Evolutionary conservation across 1,140 invertebrate species (phyloP), one percentile per base, ranked within the genome.

Genomic region (Neotoxoptera formosana): DNA sequence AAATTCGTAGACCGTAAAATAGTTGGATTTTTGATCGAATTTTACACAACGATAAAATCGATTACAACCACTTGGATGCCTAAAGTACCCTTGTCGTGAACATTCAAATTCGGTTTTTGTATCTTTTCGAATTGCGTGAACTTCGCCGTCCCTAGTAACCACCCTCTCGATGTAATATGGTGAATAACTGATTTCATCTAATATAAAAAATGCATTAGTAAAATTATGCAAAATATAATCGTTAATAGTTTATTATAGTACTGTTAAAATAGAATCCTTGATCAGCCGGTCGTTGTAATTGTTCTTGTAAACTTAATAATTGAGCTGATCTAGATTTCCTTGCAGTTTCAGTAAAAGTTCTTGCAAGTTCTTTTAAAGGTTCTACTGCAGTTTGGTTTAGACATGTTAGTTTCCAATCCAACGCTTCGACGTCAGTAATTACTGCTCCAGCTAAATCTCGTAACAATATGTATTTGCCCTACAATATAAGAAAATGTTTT

Each of bases 31-130:
- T 95, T 98, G 97, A 95, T 98, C 96, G 94, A 97, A 97, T 95
- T 97, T 97, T 0, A 98, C 97, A 94, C 97, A 98, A 34, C 97
- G 96, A 95, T 98, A 98, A 95, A 98, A 98, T 93, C 97, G 96
- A 93, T 51, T 88, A 94, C 84, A 93, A 53, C 91, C 91, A 56
- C 47, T 86, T 14, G 91, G 91, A 84, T 93, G 91, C 3, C 97
- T 96, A 95, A 97, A 98, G 94, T 97, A 98, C 8, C 97, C 97
- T 95, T 97, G 97, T 87, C 97, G 95, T 0, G 97, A 96, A 94
- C 98, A 98, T 51, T 96, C 95, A 94, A 98, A 97, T 95, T 97
- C 96, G 0, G 97, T 97, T 94, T 97, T 96, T 2, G 96, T 97
- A 94, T 97, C 96, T 96, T 97, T 96, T 95, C 97, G 96, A 30